Percentiles rank a stretch among this genome's conserved stretches.
These are phyloP conservation scores for Temnothorax ravouxi DNA, from an alignment of 2,888 invertebrate genomes.

Conservation along the genomic window DNA sequence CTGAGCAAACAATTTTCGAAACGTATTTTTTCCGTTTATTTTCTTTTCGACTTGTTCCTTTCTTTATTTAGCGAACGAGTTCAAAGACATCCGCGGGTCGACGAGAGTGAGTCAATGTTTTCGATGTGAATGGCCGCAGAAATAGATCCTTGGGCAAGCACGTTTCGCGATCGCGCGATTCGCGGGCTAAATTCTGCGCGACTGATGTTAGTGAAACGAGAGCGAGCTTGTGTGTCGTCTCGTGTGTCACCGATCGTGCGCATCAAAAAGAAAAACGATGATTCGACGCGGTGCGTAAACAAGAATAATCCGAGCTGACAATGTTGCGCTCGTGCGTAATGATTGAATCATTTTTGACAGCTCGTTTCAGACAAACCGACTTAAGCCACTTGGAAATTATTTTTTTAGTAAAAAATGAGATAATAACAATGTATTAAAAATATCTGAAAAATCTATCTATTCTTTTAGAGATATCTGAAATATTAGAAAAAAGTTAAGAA, in stretches of 20 bases:
- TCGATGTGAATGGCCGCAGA: slow-evolving; percentile 83
- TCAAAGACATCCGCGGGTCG: slow-evolving; percentile 81
- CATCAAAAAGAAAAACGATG: slow-evolving; percentile 38
- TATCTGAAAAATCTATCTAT: neutral
- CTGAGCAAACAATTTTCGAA: neutral
- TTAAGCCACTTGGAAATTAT: neutral
- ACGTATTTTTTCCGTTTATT: slow-evolving; percentile 64
- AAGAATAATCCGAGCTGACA: slow-evolving; percentile 35
- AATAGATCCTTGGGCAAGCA: slow-evolving; percentile 77
- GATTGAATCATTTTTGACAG: slow-evolving; percentile 45
- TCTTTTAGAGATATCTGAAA: neutral
- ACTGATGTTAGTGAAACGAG: slow-evolving; percentile 58
- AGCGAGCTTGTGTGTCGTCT: slow-evolving; percentile 38
- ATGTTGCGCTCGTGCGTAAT: slow-evolving; percentile 23
- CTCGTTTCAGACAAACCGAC: slow-evolving; percentile 7
- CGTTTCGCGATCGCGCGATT: slow-evolving; percentile 63
- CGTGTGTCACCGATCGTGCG: slow-evolving; percentile 46
- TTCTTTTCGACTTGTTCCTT: slow-evolving; percentile 57
- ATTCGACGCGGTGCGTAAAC: slow-evolving; percentile 23
- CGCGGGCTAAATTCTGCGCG: slow-evolving; percentile 47
- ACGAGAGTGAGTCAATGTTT: slow-evolving; percentile 82
- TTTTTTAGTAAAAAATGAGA: neutral
- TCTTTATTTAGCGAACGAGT: slow-evolving; percentile 84
- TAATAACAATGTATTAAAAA: neutral
- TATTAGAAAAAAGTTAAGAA: neutral